Evolutionary conservation across 2,888 invertebrate species (phyloP), one percentile per base, ranked within the genome.

Genomic region (Acanthacorydalis orientalis): DNA sequence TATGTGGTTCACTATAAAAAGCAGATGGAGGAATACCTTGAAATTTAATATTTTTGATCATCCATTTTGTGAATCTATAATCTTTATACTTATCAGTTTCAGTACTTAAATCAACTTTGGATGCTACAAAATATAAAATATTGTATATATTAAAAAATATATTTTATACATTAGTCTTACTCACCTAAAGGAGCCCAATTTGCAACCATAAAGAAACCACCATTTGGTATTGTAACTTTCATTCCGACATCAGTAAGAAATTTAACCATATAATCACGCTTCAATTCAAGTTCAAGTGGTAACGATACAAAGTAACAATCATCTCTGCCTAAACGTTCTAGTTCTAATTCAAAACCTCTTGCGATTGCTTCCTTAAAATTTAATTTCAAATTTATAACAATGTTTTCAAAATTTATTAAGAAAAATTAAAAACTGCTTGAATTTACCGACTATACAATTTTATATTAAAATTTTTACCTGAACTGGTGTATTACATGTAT

Each of bases 181-280:
- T 65, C 61, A 81, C 83, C 77, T 52, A 91, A 65, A 6, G 77
- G 69, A 9, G 83, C 78, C 82, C 89, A 93, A 67, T 98, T 91
- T 1, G 95, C 95, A 46, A 98, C 64, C 74, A 99, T 84, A 61
- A 98, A 99, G 67, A 96, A 99, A 0, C 98, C 97, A 3, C 92
- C 95, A 56, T 97, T 91, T 0, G 98, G 98, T 48, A 95, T 69
- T 0, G 88, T 88, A 0, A 96, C 92, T 37, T 76, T 77, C 80
- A 97, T 87, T 0, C 92, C 93, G 47, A 81, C 80, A 10, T 88
- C 83, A 4, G 58, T 62, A 23, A 91, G 68, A 51, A 86, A 76
- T 56, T 80, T 77, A 0, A 77, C 78, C 68, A 92, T 79, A 56
- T 69, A 80, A 63, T 93, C 85, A 33, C 92, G 68, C 63, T 95